phyloP scores from a whole-genome alignment of 2,113 vertebrate species.

The Cebus imitator region DNA sequence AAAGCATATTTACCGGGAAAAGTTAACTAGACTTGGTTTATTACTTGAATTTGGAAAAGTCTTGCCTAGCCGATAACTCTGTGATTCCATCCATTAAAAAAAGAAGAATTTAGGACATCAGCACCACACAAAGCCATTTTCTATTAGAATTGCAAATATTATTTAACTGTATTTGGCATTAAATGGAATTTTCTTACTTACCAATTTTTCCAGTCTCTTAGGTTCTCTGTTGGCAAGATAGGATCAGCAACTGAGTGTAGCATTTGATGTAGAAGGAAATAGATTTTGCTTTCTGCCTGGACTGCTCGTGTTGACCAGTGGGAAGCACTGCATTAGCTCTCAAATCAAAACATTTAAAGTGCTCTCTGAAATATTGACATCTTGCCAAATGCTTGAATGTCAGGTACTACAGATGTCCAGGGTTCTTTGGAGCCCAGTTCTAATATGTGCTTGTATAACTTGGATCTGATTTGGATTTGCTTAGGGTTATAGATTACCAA shows the following conservation, averaged over 20 bases:
- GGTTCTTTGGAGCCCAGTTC: neutral
- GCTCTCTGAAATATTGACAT: constrained; percentile 23
- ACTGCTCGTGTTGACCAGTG: constrained; percentile 19
- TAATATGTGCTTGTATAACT: neutral
- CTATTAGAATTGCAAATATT: neutral
- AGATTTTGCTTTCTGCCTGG: neutral
- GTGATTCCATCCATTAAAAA: neutral
- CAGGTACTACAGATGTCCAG: neutral
- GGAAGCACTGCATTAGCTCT: constrained; percentile 50
- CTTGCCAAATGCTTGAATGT: constrained; percentile 23
- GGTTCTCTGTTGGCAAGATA: neutral
- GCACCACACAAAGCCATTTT: neutral
- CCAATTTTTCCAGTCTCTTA: neutral
- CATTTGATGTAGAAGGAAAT: constrained; percentile 17
- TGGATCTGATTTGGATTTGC: neutral
- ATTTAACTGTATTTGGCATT: neutral
- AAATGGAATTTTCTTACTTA: constrained; percentile 47
- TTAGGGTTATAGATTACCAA: neutral
- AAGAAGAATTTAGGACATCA: neutral
- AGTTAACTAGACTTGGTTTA: neutral
- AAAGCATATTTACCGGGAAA: neutral
- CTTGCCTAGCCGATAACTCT: neutral
- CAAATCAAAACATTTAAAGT: constrained; percentile 59
- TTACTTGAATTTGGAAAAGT: constrained; percentile 26
- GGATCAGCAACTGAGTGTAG: neutral